Percentiles rank a stretch among this genome's conserved stretches.
Conservation (phyloP, 2,113 vertebrate species). For the Excalfactoria chinensis region DNA sequence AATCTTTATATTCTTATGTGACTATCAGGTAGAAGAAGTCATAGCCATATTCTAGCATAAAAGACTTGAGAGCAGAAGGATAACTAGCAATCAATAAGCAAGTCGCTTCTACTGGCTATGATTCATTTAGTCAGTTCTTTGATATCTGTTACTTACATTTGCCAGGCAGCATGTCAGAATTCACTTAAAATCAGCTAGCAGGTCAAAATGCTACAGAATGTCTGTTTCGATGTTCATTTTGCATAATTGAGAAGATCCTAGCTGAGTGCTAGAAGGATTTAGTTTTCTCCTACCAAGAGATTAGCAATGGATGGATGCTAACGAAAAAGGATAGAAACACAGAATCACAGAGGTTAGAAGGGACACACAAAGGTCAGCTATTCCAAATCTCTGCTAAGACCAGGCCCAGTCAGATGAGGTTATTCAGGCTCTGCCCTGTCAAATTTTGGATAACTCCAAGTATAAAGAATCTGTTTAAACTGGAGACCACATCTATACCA, state of each 20-base stretch:
- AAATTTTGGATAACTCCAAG: background rate
- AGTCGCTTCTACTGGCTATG: background rate
- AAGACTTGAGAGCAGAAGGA: background rate
- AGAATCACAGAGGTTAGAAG: background rate
- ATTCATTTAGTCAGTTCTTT: background rate
- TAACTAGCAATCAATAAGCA: background rate
- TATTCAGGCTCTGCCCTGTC: background rate
- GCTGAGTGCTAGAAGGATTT: background rate
- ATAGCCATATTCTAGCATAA: background rate
- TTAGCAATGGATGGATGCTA: background rate
- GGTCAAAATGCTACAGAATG: background rate
- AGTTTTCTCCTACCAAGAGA: background rate
- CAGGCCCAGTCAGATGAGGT: background rate
- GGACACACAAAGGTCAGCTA: fast-evolving
- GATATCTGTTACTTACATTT: background rate
- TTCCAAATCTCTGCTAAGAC: background rate
- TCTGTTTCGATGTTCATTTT: background rate
- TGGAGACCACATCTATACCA: background rate
- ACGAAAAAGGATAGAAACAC: background rate
- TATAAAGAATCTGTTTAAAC: background rate
- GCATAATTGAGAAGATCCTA: background rate
- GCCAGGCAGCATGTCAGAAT: background rate
- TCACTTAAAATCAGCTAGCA: background rate
- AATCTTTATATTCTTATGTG: too few relatives aligned
- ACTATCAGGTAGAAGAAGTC: background rate